A percentile compares a stretch with the other conserved stretches of the same genome.
Evolutionary conservation across 1,140 invertebrate genomes (phyloP).

Genomic region (Polypedilum vanderplanki): DNA sequence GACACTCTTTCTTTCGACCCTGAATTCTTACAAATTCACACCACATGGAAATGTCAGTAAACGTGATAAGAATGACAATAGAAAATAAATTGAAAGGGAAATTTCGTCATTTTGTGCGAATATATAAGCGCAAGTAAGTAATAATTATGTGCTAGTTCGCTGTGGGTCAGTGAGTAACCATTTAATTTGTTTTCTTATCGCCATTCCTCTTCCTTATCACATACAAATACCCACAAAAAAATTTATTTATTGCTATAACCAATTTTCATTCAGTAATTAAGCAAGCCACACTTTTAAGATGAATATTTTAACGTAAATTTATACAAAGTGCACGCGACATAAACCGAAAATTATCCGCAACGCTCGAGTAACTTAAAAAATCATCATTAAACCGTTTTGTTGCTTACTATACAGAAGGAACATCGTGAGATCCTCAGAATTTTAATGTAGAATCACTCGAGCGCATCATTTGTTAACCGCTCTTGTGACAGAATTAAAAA

Average conservation of each 20-base stretch:
- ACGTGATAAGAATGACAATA: not conserved
- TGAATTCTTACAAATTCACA: no score
- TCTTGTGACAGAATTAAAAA: not conserved
- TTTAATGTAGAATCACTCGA: not conserved
- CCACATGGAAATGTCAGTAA: not conserved
- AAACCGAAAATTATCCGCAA: not conserved
- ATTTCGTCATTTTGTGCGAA: not conserved
- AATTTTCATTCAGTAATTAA: no score
- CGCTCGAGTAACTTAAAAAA: not conserved
- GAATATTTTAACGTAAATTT: not conserved
- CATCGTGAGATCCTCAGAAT: slow-evolving; percentile 14
- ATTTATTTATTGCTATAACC: no score
- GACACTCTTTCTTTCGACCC: not conserved
- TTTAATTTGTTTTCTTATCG: not conserved
- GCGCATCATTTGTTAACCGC: slow-evolving; percentile 16
- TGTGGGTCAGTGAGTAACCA: slow-evolving; percentile 8
- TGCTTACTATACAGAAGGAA: not conserved
- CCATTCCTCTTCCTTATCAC: not conserved
- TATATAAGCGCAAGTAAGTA: not conserved
- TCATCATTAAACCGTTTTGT: not conserved
- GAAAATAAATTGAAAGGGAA: not conserved
- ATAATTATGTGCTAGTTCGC: not conserved
- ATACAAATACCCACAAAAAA: no score
- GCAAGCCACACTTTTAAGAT: not conserved
- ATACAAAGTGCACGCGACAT: slow-evolving; percentile 2